Evolutionary conservation across 2,113 vertebrate genomes (phyloP), one percentile per base, ranked within the genome.

Genomic region (Perca schrenkii): DNA sequence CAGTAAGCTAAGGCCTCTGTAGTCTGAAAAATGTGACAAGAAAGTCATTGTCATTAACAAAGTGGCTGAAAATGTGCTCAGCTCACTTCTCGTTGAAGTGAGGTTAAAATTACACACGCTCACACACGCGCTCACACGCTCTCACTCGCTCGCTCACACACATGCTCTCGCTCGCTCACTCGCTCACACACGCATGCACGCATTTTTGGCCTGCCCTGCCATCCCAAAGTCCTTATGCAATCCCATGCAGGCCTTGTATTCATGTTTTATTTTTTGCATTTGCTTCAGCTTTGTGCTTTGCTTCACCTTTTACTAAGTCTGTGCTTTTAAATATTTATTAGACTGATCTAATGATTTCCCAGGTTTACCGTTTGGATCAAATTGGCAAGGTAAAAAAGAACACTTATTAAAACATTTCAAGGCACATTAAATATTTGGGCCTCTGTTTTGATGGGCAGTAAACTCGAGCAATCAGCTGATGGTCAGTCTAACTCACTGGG

Each of bases 1-100:
- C 80, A 74, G 73, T 77, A 80, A 86, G 86, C 77, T 50, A 70
- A 84, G 85, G 67, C 83, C 64, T 56, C 34, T 4, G 58, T 34
- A 49, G 86, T 79, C 53, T 75, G 66, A 85, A 88, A 84, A 82
- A 82, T 85, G 81, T 86, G 83, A 91, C 89, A 85, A 80, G 80
- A 88, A 88, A 89, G 88, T 85, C 74, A 74, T 77, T 79, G 86
- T 87, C 87, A 89, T 88, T 88, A 90, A 80, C 83, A 83, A 86
- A 91, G 85, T 63, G 74, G 47, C 22, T 64, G 58, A 47, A 83
- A 89, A 84, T 82, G 77, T 31, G 60, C 62, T 77, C 31, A 13
- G 40, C 74, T 64, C 49, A 47, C 49, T 61, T 86, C 84, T 75
- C 74, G 71, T 89, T 91, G 76, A 88, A 84, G 64, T 46, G 40